These are phyloP conservation scores for Anhinga rufa DNA, from an alignment of 2,113 vertebrate species.

Conservation along the genomic window DNA sequence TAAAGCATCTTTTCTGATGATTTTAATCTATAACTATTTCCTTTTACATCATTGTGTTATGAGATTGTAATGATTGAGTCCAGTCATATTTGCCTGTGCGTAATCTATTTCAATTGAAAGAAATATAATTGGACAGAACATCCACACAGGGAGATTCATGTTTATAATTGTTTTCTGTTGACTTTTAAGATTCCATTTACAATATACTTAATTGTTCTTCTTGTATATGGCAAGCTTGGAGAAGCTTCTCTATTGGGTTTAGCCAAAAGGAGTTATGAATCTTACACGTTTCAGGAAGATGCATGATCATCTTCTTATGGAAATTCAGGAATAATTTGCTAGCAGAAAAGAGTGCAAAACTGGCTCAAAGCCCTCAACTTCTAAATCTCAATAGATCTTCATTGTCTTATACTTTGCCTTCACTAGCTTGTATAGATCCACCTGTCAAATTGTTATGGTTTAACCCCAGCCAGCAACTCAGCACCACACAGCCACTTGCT, in stretches of 20 bases:
- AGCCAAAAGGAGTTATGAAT: not conserved
- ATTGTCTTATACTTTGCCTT: not conserved
- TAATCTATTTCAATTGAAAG: not conserved
- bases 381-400: not conserved
- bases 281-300: not conserved
- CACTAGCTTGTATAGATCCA: not conserved
- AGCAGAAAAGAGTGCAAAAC: not conserved
- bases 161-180: not conserved
- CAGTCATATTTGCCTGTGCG: not conserved
- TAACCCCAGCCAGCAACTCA: no score
- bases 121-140: not conserved
- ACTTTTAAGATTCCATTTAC: conserved; percentile 6
- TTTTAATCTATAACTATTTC: not conserved
- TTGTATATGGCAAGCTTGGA: not conserved
- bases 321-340: not conserved
- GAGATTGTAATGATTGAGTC: not conserved
- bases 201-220: not conserved
- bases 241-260: not conserved
- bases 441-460: not conserved
- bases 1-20: not conserved
- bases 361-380: not conserved
- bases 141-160: not conserved
- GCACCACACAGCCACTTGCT: no score
- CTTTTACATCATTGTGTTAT: not conserved
- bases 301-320: not conserved